These are phyloP conservation scores for Hyla sarda DNA, from an alignment of 2,113 vertebrate species.

Conservation along the genomic window DNA sequence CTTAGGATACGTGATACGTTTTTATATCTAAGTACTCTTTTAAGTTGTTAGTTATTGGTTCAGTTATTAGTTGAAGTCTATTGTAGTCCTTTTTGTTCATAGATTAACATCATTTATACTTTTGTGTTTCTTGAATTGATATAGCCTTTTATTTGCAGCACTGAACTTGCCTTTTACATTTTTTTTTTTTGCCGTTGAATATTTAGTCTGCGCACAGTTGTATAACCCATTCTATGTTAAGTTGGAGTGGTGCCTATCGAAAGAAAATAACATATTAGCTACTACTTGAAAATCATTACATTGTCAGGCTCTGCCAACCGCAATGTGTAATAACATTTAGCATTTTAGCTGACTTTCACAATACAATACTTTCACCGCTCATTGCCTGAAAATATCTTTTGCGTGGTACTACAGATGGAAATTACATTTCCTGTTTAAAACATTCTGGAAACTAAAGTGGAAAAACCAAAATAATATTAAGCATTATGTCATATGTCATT, in stretches of 20 bases:
- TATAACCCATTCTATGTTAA: neutral
- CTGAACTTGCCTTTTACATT: neutral
- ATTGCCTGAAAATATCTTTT: conserved; percentile 31
- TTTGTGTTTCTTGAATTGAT: neutral
- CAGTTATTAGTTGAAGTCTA: neutral
- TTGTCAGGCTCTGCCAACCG: neutral
- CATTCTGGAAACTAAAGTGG: conserved; percentile 30
- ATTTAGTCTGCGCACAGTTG: neutral
- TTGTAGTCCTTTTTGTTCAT: neutral
- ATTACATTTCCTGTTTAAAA: conserved; percentile 43
- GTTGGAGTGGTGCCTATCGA: neutral
- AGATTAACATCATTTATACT: neutral
- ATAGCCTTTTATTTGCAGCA: neutral
- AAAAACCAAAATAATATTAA: conserved; percentile 20
- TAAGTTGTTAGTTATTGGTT: neutral
- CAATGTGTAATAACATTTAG: neutral
- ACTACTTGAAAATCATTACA: neutral
- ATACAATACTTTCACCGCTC: conserved; percentile 18
- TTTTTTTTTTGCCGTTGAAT: neutral
- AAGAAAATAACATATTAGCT: neutral
- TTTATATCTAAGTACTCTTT: no score
- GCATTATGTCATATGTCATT: conserved; percentile 9
- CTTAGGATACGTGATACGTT: no score
- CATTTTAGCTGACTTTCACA: conserved; percentile 17
- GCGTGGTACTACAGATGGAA: conserved; percentile 30